These are phyloP conservation scores for Danio aesculapii DNA, from an alignment of 2,797 vertebrate species.

Conservation along the genomic window DNA sequence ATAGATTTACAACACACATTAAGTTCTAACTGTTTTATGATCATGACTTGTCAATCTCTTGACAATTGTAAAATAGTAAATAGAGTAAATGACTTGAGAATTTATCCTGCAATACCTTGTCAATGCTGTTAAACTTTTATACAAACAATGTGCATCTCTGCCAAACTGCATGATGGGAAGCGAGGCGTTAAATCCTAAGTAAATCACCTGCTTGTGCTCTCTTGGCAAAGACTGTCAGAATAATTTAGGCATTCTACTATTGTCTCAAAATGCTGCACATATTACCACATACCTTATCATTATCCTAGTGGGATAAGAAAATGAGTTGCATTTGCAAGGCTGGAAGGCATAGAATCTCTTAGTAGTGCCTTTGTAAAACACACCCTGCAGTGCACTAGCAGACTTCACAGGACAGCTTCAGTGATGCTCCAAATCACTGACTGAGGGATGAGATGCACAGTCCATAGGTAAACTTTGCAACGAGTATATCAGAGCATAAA, in stretches of 20 bases:
- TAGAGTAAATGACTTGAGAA: background rate
- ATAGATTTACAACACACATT: too few species aligned
- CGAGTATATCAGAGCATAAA: too few species aligned
- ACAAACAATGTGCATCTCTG: background rate
- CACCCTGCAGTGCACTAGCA: background rate
- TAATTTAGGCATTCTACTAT: background rate
- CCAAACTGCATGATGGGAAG: constrained; percentile 14
- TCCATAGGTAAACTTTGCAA: too few species aligned
- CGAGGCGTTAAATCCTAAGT: background rate
- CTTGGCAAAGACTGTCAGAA: background rate
- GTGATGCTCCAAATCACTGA: background rate
- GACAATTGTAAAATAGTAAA: too few species aligned
- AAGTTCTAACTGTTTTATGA: too few species aligned
- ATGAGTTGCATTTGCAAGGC: constrained; percentile 34
- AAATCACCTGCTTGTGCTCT: constrained; percentile 22
- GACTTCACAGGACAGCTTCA: background rate
- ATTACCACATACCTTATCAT: constrained; percentile 40
- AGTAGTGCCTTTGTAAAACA: constrained; percentile 28
- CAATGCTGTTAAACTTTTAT: background rate
- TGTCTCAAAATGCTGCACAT: constrained; percentile 17
- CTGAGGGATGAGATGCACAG: too few species aligned
- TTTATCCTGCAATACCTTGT: background rate
- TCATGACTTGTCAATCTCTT: too few species aligned
- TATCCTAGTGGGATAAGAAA: constrained; percentile 28
- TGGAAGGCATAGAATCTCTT: constrained; percentile 1